phyloP scores from a whole-genome alignment of 2,797 vertebrate species.

The Periophthalmus magnuspinnatus region DNA sequence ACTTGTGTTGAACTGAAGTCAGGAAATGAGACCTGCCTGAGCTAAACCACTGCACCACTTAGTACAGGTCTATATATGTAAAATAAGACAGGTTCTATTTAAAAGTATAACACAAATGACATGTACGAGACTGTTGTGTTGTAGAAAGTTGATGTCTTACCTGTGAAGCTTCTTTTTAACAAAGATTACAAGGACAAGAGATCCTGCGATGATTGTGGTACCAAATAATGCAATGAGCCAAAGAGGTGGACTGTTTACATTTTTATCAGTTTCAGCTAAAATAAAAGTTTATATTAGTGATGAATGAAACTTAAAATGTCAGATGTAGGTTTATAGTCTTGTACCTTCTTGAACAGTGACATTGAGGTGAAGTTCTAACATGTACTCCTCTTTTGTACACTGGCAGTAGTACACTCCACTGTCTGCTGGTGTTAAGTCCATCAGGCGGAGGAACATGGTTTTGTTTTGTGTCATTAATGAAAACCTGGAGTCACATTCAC shows the following conservation, averaged over 20 bases:
- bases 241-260: accelerated
- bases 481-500: conserved; percentile 40
- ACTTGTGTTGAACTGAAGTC: neutral
- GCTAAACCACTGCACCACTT: neutral
- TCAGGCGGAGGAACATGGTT: conserved; percentile 39
- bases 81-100: neutral
- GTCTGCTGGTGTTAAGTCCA: conserved; percentile 38
- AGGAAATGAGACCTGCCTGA: conserved; percentile 3
- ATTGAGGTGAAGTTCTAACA: accelerated
- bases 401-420: conserved; percentile 44
- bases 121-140: no score
- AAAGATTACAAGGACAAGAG: conserved; percentile 9
- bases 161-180: accelerated
- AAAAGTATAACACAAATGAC: neutral
- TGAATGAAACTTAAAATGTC: neutral
- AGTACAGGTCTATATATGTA: neutral
- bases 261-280: neutral
- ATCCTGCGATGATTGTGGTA: neutral
- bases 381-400: accelerated
- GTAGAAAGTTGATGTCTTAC: conserved; percentile 23
- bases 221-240: accelerated
- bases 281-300: neutral
- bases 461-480: neutral
- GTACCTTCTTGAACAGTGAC: conserved; percentile 14
- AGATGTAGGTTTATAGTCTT: neutral